These are phyloP conservation scores for Diarsia dahlii DNA, from an alignment of 2,888 invertebrate genomes.

Conservation along the genomic window DNA sequence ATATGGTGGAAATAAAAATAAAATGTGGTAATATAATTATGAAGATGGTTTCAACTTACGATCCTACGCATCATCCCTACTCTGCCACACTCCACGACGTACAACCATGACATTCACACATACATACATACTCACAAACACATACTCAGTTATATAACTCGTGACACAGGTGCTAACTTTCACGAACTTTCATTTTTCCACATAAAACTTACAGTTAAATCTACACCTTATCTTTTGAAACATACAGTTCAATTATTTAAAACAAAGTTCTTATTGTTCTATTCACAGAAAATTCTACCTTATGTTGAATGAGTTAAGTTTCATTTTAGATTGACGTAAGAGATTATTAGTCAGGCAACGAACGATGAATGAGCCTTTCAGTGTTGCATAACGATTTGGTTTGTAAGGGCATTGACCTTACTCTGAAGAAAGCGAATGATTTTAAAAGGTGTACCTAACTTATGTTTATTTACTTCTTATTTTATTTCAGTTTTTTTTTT, in stretches of 20 bases:
- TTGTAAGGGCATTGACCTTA: slow-evolving; percentile 59
- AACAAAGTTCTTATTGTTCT: neutral
- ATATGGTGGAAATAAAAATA: neutral
- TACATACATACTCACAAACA: slow-evolving; percentile 55
- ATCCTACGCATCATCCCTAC: slow-evolving; percentile 21
- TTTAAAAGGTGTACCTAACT: slow-evolving; percentile 4
- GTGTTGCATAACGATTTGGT: slow-evolving; percentile 61
- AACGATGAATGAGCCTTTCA: slow-evolving; percentile 64
- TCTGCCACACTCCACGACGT: slow-evolving; percentile 18
- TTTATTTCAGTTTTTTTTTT: neutral
- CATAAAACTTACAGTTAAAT: slow-evolving; percentile 40
- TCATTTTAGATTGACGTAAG: neutral
- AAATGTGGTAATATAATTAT: neutral
- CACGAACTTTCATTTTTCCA: slow-evolving; percentile 82
- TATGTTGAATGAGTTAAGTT: accelerated
- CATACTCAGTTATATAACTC: slow-evolving; percentile 65
- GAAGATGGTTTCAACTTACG: neutral
- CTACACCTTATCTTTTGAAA: neutral
- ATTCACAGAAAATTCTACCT: neutral
- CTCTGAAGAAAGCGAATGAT: slow-evolving; percentile 61
- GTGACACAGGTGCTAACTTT: slow-evolving; percentile 76
- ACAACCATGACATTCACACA: slow-evolving; percentile 50
- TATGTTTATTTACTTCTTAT: slow-evolving; percentile 5
- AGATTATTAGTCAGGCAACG: slow-evolving; percentile 38
- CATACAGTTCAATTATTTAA: slow-evolving; percentile 24